Base-by-base conservation (phyloP, 2,113 vertebrate genomes). In the Tauraco erythrolophus region DNA sequence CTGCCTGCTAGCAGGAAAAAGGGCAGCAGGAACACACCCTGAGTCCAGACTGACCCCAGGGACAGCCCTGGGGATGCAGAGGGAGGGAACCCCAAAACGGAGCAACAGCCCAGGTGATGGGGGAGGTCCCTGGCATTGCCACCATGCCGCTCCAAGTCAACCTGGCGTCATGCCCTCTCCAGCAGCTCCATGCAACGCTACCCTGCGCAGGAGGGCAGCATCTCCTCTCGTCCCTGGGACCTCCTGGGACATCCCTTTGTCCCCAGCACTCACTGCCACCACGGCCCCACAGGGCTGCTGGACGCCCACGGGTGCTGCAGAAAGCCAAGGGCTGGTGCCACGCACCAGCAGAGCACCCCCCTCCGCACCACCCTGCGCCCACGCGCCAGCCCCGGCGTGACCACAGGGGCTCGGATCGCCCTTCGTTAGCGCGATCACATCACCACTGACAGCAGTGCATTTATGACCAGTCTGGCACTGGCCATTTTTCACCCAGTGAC, bases 361-460 rank as follows among this genome's bases (percentile, higher is more conserved):
- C 64, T 37, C 58, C 1, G 0, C 37, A 57, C n/a, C 33, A 17
- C 48, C 25, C 65, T 2, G 54, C n/a, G 43, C 57, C 68, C 76
- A 48, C 23, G 3, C 66, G 27, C 46, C 82, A 76, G 58, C 58
- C 64, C 75, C 6, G 15, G 87, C 90, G 77, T 23, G 0, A 24
- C n/a, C 37, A 28, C 3, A 0, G 58, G 60, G 75, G 84, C 89
- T 88, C 41, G 0, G 94, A n/a, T 92, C 45, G 6, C 89, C 96
- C 96, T 95, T 98, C 97, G 89, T 99, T 98, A 98, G 86, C 69
- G 61, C 97, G 43, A 98, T 98, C 98, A 98, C 97, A 97, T 98
- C 98, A 98, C 82, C 66, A 3, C 91, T 98, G 98, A 98, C 98
- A 98, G 98, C 88, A 21, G 72, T 66, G 77, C 81, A 97, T 98